phyloP scores from a whole-genome alignment of 1,140 invertebrate genomes.

The Drosophila melanica region DNA sequence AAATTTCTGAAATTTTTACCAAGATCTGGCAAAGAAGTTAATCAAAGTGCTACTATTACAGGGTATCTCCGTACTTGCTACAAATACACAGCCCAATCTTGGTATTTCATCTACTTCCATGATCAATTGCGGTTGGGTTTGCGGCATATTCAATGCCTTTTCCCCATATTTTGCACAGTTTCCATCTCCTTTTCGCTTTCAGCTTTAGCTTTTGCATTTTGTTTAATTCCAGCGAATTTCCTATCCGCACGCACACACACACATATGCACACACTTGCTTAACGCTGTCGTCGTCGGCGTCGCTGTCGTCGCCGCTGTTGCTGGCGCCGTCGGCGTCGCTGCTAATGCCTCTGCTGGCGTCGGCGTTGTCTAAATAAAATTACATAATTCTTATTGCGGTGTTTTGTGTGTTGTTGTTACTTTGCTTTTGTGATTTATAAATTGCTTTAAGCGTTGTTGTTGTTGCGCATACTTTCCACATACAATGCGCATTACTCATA shows the following conservation, averaged over 20 bases:
- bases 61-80: too few relatives aligned
- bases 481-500: conserved; percentile 60
- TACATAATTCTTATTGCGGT: conserved; percentile 66
- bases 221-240: conserved; percentile 59
- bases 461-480: conserved; percentile 43
- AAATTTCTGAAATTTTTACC: too few relatives aligned
- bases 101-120: too few relatives aligned
- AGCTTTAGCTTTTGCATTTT: conserved; percentile 30
- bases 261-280: conserved; percentile 1
- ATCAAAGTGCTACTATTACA: too few relatives aligned
- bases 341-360: conserved; percentile 4
- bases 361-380: conserved; percentile 58
- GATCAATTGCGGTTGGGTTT: background rate
- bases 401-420: conserved; percentile 20
- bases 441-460: conserved; percentile 33
- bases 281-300: background rate
- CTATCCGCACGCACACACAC: conserved; percentile 20
- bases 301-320: background rate
- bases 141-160: background rate
- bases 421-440: conserved; percentile 51
- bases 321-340: conserved; percentile 5
- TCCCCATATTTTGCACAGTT: conserved; percentile 3
- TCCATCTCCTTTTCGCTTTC: conserved; percentile 3
- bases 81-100: too few relatives aligned
- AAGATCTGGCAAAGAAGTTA: too few relatives aligned